phyloP scores from a whole-genome alignment of 2,113 vertebrate genomes.

The Terrapene triunguis region DNA sequence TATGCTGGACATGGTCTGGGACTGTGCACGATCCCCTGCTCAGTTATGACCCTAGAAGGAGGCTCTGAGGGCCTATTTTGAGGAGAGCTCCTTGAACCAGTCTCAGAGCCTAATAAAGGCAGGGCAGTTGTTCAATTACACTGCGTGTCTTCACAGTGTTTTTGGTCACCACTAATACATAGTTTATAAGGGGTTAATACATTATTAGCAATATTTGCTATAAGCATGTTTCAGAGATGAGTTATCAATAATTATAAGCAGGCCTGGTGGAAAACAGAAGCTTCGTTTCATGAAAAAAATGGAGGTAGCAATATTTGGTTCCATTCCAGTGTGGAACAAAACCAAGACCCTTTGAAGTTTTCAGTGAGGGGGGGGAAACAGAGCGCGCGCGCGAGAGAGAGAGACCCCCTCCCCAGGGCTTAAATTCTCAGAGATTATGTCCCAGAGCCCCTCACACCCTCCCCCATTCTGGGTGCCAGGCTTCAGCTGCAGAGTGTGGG shows the following conservation, averaged over 20 bases:
- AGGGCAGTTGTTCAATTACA: neutral
- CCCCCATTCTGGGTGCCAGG: too few relatives aligned
- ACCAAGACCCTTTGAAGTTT: neutral
- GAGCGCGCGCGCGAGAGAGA: neutral
- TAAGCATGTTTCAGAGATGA: neutral
- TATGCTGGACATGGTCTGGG: neutral
- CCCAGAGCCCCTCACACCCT: too few relatives aligned
- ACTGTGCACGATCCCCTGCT: neutral
- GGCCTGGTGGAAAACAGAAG: neutral
- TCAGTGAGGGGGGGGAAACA: fast-evolving
- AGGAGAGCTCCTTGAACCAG: neutral
- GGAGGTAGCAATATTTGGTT: neutral
- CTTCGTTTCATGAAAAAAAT: neutral
- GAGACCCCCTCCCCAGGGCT: neutral
- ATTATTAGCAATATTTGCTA: too few relatives aligned
- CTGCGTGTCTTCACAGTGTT: neutral
- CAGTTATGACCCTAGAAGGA: neutral
- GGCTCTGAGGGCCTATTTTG: neutral
- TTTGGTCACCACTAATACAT: neutral
- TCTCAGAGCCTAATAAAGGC: neutral
- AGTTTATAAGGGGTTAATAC: fast-evolving
- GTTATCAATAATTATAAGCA: neutral
- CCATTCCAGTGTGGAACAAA: neutral
- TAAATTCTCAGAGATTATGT: too few relatives aligned
- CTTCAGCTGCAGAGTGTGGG: too few relatives aligned